A percentile compares a stretch with the other conserved stretches of the same genome.
Evolutionary conservation across 1,140 invertebrate species (phyloP).

Genomic region (Liolophura sinensis): DNA sequence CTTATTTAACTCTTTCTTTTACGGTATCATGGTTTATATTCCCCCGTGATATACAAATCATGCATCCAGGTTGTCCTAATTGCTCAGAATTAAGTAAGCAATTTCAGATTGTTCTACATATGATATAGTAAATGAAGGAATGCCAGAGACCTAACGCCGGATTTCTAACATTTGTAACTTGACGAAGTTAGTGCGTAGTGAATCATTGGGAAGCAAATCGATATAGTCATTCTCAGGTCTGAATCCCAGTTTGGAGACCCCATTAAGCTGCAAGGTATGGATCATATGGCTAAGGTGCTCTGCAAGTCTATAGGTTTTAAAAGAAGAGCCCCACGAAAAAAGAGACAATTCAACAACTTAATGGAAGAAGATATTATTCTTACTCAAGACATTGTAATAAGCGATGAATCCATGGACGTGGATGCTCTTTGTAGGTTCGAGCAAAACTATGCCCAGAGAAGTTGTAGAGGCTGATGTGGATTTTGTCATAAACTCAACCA

Average conservation of each 20-base stretch:
- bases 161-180: too few relatives aligned
- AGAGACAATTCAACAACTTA: neutral
- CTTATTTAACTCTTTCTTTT: too few relatives aligned
- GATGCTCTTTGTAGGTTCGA: constrained; percentile 26
- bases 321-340: neutral
- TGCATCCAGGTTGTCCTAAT: too few relatives aligned
- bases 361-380: constrained; percentile 1
- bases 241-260: constrained; percentile 4
- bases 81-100: too few relatives aligned
- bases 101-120: too few relatives aligned
- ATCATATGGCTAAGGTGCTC: neutral
- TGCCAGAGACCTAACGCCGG: too few relatives aligned
- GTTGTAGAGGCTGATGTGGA: constrained; percentile 12
- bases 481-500: constrained; percentile 41
- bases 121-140: too few relatives aligned
- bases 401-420: constrained; percentile 47
- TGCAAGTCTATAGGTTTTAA: too few relatives aligned
- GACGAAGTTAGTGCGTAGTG: too few relatives aligned
- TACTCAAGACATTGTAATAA: constrained; percentile 25
- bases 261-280: neutral
- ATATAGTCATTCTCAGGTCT: neutral
- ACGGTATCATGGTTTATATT: too few relatives aligned
- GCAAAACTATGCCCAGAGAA: constrained; percentile 11
- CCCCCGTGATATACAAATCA: too few relatives aligned
- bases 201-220: too few relatives aligned